Percentiles rank a stretch among this genome's conserved stretches.
Evolutionary conservation across 2,113 vertebrate species (phyloP).

Genomic region (Alectura lathami): DNA sequence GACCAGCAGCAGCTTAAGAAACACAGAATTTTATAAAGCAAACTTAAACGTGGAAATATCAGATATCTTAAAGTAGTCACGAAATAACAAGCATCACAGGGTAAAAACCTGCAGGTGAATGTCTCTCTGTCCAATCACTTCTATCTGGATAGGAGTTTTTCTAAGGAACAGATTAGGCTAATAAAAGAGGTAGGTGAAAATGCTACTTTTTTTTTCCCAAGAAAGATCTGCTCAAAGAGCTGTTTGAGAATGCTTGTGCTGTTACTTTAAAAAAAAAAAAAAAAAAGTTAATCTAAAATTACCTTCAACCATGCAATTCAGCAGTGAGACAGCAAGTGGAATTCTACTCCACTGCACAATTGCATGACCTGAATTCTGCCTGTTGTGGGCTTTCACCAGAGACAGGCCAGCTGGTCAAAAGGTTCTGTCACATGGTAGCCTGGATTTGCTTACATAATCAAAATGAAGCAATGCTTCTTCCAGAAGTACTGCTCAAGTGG

Average conservation of each 20-base stretch:
- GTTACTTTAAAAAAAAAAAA: background rate
- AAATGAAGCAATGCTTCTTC: background rate
- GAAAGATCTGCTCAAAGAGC: background rate
- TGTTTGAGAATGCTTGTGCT: rapidly evolving
- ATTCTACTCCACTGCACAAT: background rate
- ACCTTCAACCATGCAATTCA: background rate
- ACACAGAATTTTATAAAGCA: background rate
- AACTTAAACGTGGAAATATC: background rate
- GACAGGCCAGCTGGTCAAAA: background rate
- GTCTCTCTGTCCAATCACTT: background rate
- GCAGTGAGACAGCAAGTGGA: background rate
- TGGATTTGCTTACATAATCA: background rate
- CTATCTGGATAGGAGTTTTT: background rate
- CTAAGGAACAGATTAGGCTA: background rate
- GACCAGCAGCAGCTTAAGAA: background rate
- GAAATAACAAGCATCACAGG: rapidly evolving
- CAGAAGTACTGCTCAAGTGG: background rate
- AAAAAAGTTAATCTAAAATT: background rate
- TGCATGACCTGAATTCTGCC: background rate
- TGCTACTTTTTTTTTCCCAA: background rate
- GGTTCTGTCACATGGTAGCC: background rate
- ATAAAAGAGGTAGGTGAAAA: background rate
- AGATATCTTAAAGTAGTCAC: background rate
- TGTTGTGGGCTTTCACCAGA: background rate
- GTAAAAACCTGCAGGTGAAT: background rate